Percentiles rank a stretch among this genome's conserved stretches.
Evolutionary conservation across 2,888 invertebrate genomes (phyloP).

Genomic region (Metalampra italica): DNA sequence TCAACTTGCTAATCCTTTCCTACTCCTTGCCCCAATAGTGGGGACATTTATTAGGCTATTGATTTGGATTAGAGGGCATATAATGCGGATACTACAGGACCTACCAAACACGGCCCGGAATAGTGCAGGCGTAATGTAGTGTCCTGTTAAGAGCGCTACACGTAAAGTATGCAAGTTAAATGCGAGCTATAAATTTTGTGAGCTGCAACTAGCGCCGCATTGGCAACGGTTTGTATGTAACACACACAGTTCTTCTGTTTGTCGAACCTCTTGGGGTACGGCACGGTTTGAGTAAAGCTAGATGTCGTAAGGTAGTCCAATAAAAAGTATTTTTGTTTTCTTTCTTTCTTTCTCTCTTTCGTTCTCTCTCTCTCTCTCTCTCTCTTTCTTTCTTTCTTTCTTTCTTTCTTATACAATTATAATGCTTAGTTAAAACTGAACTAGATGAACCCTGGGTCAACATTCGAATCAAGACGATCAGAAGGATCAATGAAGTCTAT

Average conservation of each 20-base stretch:
- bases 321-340: neutral
- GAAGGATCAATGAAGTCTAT: too few relatives aligned
- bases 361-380: too few relatives aligned
- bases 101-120: neutral
- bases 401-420: neutral
- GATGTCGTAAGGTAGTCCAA: neutral
- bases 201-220: constrained; percentile 48
- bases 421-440: neutral
- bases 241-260: constrained; percentile 19
- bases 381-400: too few relatives aligned
- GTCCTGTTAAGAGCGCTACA: constrained; percentile 54
- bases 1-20: too few relatives aligned
- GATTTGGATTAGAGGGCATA: too few relatives aligned
- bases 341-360: too few relatives aligned
- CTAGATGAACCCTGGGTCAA: too few relatives aligned
- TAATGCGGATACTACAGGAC: neutral
- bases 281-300: too few relatives aligned
- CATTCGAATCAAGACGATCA: too few relatives aligned
- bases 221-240: constrained; percentile 43
- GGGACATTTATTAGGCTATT: too few relatives aligned
- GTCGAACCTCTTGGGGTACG: neutral
- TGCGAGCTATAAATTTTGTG: constrained; percentile 55
- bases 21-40: too few relatives aligned
- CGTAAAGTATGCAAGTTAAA: constrained; percentile 65
- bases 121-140: constrained; percentile 39